phyloP scores from a whole-genome alignment of 2,113 vertebrate species.

The Cichladusa arquata region DNA sequence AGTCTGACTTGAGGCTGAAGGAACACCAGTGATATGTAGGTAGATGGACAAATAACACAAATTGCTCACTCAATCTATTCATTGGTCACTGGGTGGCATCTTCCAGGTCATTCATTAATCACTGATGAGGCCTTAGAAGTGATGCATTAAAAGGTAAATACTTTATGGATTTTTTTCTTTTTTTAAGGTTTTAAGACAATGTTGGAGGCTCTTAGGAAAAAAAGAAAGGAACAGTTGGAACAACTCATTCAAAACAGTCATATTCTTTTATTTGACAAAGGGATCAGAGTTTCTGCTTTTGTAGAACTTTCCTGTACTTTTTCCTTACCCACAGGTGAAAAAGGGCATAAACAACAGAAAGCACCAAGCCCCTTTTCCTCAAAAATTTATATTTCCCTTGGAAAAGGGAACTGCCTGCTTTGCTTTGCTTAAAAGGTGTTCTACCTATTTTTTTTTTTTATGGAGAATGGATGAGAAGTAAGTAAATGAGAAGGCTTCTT shows the following conservation, averaged over 20 bases:
- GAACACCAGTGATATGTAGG: neutral
- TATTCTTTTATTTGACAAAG: neutral
- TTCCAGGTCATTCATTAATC: neutral
- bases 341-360: neutral
- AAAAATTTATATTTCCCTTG: neutral
- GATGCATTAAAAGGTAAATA: neutral
- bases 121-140: neutral
- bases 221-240: neutral
- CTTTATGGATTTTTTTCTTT: neutral
- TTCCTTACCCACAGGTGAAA: neutral
- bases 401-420: neutral
- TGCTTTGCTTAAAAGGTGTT: neutral
- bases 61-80: accelerated
- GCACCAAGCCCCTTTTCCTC: neutral
- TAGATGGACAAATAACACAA: neutral
- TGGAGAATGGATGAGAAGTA: neutral
- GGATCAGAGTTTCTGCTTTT: neutral
- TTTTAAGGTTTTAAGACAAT: neutral
- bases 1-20: neutral
- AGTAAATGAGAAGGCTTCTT: neutral
- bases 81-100: neutral
- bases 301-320: neutral
- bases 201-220: neutral
- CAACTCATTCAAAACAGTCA: neutral
- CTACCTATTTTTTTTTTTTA: neutral